Evolutionary conservation across 2,113 vertebrate genomes (phyloP).

Genomic region (Climacteris rufus): DNA sequence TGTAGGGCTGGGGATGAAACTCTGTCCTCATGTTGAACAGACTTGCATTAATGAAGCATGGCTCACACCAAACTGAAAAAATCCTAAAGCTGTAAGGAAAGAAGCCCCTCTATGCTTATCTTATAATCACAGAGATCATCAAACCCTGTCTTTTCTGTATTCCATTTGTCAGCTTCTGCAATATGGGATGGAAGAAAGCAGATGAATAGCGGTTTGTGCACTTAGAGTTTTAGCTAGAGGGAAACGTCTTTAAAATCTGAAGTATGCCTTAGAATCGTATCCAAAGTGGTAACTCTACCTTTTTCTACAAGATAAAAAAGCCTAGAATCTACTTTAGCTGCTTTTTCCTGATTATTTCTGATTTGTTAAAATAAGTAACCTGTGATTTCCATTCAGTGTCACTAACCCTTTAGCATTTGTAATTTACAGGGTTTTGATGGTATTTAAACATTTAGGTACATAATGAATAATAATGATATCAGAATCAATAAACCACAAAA

Average conservation of each 20-base stretch:
- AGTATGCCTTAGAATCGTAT: not conserved
- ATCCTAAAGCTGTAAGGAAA: not conserved
- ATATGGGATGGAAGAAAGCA: not conserved
- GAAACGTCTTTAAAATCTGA: not conserved
- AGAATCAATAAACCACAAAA: not conserved
- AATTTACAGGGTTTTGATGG: not conserved
- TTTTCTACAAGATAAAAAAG: not conserved
- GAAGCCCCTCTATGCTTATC: not conserved
- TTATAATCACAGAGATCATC: not conserved
- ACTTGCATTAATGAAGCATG: not conserved
- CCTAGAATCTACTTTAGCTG: not conserved
- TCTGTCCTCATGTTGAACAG: not conserved
- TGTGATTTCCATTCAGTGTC: not conserved
- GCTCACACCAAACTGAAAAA: not conserved
- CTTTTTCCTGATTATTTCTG: not conserved
- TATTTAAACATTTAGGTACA: not conserved
- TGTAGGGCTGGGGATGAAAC: not conserved
- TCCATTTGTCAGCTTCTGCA: not conserved
- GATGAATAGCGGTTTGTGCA: not conserved
- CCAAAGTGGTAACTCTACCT: not conserved
- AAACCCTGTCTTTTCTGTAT: not conserved
- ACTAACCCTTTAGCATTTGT: not conserved
- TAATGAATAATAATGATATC: not conserved
- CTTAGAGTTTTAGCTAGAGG: not conserved
- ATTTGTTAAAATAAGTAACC: not conserved